These are phyloP conservation scores for Drosophila rellima DNA, from an alignment of 2,888 invertebrate genomes.

Conservation along the genomic window DNA sequence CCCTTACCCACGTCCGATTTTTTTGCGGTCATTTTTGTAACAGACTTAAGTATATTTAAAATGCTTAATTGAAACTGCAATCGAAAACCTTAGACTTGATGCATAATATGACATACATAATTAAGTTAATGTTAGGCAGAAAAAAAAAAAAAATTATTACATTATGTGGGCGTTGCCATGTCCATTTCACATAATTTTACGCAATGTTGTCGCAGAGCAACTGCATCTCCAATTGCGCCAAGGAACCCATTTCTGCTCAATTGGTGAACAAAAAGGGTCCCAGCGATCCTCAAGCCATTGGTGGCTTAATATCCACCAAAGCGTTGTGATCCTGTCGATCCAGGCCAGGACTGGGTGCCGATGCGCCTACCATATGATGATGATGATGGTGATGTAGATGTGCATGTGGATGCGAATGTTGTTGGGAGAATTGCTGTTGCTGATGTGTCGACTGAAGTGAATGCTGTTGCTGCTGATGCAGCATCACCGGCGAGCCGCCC, in stretches of 20 bases:
- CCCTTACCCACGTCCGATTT: neutral
- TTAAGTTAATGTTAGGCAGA: neutral
- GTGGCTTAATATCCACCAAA: constrained; percentile 90
- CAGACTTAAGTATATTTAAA: neutral
- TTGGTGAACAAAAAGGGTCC: constrained; percentile 88
- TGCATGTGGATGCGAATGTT: constrained; percentile 75
- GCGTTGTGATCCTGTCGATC: constrained; percentile 86
- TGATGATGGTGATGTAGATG: constrained; percentile 84
- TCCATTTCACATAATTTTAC: neutral
- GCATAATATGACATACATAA: constrained; percentile 4
- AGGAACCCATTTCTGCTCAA: constrained; percentile 73
- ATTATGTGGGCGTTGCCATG: neutral
- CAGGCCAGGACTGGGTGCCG: constrained; percentile 87
- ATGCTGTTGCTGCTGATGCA: constrained; percentile 82
- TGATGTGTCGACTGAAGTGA: constrained; percentile 72
- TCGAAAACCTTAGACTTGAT: constrained; percentile 7
- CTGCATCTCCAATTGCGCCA: constrained; percentile 11
- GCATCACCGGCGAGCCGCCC: constrained; percentile 85
- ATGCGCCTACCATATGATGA: constrained; percentile 83
- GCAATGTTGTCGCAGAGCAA: constrained; percentile 14
- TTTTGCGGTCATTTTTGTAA: neutral
- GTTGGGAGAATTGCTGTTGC: constrained; percentile 65
- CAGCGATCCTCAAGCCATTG: constrained; percentile 88
- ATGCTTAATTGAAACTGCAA: neutral
- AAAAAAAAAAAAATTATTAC: neutral